phyloP scores from a whole-genome alignment of 2,113 vertebrate species.

The Nycticebus coucang region DNA sequence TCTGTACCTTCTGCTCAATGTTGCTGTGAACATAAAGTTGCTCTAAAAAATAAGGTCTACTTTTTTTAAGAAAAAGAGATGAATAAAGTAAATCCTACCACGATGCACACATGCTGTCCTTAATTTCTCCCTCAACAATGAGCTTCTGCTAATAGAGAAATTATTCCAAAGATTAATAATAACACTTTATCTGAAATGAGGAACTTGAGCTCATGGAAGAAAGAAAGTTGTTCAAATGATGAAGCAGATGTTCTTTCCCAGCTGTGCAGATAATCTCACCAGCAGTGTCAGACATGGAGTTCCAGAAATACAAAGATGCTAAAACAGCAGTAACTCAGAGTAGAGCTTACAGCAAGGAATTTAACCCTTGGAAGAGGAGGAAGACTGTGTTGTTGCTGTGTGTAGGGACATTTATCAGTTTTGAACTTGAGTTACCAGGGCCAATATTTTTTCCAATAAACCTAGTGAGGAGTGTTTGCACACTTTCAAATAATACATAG shows the following conservation, averaged over 20 bases:
- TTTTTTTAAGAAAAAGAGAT: background rate
- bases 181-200: slow-evolving; percentile 49
- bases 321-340: slow-evolving; percentile 42
- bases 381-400: background rate
- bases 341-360: slow-evolving; percentile 34
- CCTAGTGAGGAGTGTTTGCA: background rate
- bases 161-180: slow-evolving; percentile 33
- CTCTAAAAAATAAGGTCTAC: background rate
- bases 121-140: slow-evolving; percentile 9
- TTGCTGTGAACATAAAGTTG: slow-evolving; percentile 37
- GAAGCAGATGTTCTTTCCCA: slow-evolving; percentile 66
- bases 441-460: background rate
- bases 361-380: background rate
- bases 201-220: slow-evolving; percentile 46
- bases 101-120: background rate
- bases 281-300: slow-evolving; percentile 42
- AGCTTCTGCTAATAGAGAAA: slow-evolving; percentile 33
- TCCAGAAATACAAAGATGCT: slow-evolving; percentile 62
- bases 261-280: slow-evolving; percentile 44
- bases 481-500: background rate
- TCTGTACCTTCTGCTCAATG: background rate
- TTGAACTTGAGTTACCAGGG: background rate
- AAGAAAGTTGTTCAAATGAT: slow-evolving; percentile 32
- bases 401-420: background rate
- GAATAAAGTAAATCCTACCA: slow-evolving; percentile 35